phyloP scores from a whole-genome alignment of 2,113 vertebrate genomes.

The Sphyrna mokarran region DNA sequence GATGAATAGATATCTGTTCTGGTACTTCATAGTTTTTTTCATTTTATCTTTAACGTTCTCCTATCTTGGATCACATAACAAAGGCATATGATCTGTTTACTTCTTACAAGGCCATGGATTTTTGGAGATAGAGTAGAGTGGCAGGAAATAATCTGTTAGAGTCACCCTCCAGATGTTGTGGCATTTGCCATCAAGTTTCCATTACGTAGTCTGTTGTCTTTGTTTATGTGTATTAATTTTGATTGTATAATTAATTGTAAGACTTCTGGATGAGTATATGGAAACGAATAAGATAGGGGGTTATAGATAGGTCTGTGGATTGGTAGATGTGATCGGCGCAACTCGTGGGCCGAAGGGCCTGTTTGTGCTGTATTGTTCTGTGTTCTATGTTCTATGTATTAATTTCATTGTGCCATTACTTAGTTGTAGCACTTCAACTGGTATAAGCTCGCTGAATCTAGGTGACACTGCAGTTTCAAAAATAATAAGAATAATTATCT shows the following conservation, averaged over 20 bases:
- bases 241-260: neutral
- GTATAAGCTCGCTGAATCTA: neutral
- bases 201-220: conserved; percentile 27
- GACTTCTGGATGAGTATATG: no score
- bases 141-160: neutral
- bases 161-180: conserved; percentile 11
- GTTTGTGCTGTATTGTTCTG: no score
- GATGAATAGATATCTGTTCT: neutral
- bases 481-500: neutral
- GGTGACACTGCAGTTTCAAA: neutral
- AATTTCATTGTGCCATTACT: neutral
- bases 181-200: conserved; percentile 17
- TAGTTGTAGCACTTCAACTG: neutral
- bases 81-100: neutral
- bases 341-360: no score
- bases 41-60: neutral
- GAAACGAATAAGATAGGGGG: no score
- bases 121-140: neutral
- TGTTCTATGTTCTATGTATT: no score
- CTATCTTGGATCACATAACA: neutral
- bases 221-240: conserved; percentile 18
- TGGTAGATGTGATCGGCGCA: no score
- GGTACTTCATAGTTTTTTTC: neutral
- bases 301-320: no score
- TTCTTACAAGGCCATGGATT: neutral